Evolutionary conservation across 2,113 vertebrate genomes (phyloP).

Genomic region (Nycticorax nycticorax): DNA sequence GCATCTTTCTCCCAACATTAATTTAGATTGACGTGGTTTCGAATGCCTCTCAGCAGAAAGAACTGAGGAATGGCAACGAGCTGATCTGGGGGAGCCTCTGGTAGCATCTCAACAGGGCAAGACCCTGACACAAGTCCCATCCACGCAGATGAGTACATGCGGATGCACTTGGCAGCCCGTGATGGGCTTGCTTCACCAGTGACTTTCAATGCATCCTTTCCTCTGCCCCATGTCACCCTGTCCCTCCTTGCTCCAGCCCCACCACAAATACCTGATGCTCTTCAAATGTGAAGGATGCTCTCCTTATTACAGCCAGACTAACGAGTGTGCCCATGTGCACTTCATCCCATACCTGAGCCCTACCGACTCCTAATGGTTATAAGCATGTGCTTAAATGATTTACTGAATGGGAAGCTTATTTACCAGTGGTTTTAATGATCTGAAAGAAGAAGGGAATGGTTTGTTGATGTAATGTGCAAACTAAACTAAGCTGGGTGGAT

Average conservation of each 20-base stretch:
- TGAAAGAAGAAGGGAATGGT: background rate
- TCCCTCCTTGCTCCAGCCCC: background rate
- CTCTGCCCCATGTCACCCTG: background rate
- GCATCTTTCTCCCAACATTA: background rate
- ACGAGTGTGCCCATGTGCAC: fast-evolving
- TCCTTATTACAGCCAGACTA: background rate
- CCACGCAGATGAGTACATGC: background rate
- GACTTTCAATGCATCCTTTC: background rate
- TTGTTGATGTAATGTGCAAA: background rate
- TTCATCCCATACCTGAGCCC: background rate
- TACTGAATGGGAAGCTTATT: background rate
- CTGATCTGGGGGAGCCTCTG: background rate
- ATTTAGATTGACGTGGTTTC: background rate
- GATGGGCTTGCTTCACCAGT: background rate
- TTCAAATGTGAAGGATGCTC: background rate
- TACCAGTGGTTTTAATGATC: background rate
- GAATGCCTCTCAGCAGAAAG: background rate
- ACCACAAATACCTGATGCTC: background rate
- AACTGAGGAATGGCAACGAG: background rate
- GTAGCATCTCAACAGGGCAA: background rate
- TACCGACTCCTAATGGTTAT: background rate
- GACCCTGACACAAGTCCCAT: background rate
- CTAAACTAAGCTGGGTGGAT: background rate
- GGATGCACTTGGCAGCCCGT: background rate
- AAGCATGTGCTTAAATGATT: background rate